These are phyloP conservation scores for Himalopsyche japonica DNA, from an alignment of 2,888 invertebrate species.

Conservation along the genomic window DNA sequence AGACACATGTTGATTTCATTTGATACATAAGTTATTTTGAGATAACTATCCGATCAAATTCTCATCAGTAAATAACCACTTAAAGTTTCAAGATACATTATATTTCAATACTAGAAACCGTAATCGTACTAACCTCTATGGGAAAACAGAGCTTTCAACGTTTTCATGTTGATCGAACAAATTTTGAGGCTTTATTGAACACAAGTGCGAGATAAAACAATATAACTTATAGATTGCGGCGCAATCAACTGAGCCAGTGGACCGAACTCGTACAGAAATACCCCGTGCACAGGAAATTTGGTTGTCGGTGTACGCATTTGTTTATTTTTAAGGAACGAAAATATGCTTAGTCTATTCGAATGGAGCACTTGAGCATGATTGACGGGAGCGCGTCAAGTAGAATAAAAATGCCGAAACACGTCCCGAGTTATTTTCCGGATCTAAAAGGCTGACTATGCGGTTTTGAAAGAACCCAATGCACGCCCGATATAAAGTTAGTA, in stretches of 20 bases:
- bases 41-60: not conserved
- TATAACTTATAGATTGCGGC: slow-evolving; percentile 5
- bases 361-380: slow-evolving; percentile 33
- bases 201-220: slow-evolving; percentile 6
- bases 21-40: not conserved
- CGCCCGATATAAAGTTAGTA: not conserved
- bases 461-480: not conserved
- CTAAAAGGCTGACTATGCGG: not conserved
- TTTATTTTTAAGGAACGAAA: slow-evolving; percentile 36
- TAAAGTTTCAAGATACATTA: not conserved
- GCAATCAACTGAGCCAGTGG: not conserved
- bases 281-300: slow-evolving; percentile 37
- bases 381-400: slow-evolving; percentile 14
- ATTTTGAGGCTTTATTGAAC: slow-evolving; percentile 24
- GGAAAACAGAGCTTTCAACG: slow-evolving; percentile 35
- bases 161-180: slow-evolving; percentile 37
- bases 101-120: not conserved
- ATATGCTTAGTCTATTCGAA: slow-evolving; percentile 22
- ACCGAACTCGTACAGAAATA: slow-evolving; percentile 31
- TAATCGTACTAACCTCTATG: slow-evolving; percentile 31
- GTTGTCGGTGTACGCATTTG: slow-evolving; percentile 27
- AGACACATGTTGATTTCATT: no score
- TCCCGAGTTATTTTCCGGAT: slow-evolving; percentile 3
- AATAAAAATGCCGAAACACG: slow-evolving; percentile 21
- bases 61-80: not conserved